Conservation (phyloP, 2,888 invertebrate genomes). For the Pyrochroa serraticornis region DNA sequence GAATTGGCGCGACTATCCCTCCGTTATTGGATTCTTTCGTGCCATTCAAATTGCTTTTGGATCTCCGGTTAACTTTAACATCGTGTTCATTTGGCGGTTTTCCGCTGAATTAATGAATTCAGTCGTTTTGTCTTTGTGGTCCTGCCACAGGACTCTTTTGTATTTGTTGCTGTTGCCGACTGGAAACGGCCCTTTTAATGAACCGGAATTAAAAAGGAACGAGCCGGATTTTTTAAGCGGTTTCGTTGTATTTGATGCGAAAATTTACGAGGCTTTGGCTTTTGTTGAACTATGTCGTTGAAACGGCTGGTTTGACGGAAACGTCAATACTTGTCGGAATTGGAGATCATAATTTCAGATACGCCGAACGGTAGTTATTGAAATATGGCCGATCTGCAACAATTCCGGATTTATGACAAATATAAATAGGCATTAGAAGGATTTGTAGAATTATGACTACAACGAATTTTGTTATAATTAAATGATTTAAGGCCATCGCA, state of each 20-base stretch:
- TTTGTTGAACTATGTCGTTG: too few species aligned
- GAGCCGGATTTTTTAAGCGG: too few species aligned
- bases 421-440: neutral
- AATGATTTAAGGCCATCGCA: too few species aligned
- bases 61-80: neutral
- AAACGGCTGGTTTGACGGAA: too few species aligned
- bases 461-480: too few species aligned
- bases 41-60: too few species aligned
- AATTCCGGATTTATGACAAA: conserved; percentile 1
- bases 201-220: too few species aligned
- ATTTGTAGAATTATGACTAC: neutral
- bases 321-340: neutral
- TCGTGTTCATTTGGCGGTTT: neutral
- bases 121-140: too few species aligned
- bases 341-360: neutral
- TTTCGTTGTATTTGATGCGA: neutral
- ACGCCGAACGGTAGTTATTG: neutral
- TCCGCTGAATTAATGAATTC: too few species aligned
- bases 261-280: neutral
- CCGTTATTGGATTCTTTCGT: conserved; percentile 1
- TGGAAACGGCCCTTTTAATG: too few species aligned
- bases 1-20: neutral
- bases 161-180: too few species aligned
- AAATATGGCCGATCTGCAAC: neutral
- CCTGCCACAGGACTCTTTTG: too few species aligned